A percentile compares a stretch with the other conserved stretches of the same genome.
Conservation (phyloP, 1,140 invertebrate genomes). For the Holotrichia oblita region DNA sequence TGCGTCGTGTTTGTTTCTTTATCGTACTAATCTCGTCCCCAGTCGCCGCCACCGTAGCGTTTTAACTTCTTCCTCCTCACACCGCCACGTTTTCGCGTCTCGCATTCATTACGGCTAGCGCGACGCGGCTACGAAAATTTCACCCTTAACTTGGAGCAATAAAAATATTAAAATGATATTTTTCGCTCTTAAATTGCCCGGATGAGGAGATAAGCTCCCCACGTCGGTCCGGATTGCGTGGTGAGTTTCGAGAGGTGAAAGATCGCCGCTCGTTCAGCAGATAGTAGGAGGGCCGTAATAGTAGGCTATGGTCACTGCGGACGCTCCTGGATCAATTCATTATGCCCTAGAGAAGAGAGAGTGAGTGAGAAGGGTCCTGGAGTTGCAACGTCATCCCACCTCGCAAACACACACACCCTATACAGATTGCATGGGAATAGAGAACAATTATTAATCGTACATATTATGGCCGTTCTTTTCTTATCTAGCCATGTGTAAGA, state of each 20-base stretch:
- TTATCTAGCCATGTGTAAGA: background rate
- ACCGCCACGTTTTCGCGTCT: background rate
- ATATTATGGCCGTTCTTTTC: conserved; percentile 34
- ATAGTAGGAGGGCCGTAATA: conserved; percentile 30
- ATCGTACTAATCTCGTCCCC: conserved; percentile 6
- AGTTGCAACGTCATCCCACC: conserved; percentile 55
- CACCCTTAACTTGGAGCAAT: conserved; percentile 33
- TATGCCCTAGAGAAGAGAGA: conserved; percentile 49
- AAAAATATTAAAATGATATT: conserved; percentile 38
- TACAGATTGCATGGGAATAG: conserved; percentile 46
- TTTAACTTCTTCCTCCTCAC: background rate
- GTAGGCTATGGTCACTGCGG: conserved; percentile 49
- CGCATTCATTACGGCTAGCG: conserved; percentile 4
- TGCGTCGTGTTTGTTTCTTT: conserved; percentile 20
- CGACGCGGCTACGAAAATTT: conserved; percentile 12
- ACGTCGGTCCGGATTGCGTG: conserved; percentile 28
- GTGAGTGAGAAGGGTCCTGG: conserved; percentile 46
- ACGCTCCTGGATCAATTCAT: conserved; percentile 55
- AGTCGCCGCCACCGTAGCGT: background rate
- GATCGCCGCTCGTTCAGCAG: conserved; percentile 44
- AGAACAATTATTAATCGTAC: conserved; percentile 41
- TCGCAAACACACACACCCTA: conserved; percentile 45
- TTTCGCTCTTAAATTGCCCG: conserved; percentile 37
- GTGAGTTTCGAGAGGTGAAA: conserved; percentile 49
- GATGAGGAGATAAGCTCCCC: conserved; percentile 36